Evolutionary conservation across 2,113 vertebrate species (phyloP).

Genomic region (Hystrix brachyura): DNA sequence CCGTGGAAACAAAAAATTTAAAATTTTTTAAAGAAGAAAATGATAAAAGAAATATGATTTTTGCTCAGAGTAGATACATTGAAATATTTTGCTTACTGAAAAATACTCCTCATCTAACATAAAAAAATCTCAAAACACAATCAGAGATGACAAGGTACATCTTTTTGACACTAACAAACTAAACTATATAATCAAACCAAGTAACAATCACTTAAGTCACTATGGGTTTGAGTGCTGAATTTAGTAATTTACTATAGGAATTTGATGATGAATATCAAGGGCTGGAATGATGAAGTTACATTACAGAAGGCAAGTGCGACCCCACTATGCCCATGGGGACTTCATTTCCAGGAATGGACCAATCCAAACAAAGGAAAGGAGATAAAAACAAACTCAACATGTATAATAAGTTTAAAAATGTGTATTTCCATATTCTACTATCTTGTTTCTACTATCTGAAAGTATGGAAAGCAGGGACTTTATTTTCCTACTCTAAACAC

Average conservation of each 20-base stretch:
- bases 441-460: background rate
- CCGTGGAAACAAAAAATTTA: background rate
- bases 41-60: background rate
- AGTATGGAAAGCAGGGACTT: background rate
- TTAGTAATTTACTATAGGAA: background rate
- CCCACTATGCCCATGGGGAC: background rate
- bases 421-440: rapidly evolving
- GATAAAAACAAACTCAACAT: background rate
- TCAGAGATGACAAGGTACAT: background rate
- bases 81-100: constrained; percentile 35
- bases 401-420: background rate
- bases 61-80: background rate
- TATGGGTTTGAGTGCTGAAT: background rate
- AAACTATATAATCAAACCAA: background rate
- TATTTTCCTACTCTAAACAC: background rate
- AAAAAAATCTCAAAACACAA: constrained; percentile 1
- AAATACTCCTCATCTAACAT: background rate
- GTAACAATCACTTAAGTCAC: background rate
- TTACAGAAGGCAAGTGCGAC: background rate
- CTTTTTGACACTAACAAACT: background rate
- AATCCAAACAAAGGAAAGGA: background rate
- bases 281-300: background rate
- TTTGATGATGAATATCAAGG: background rate
- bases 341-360: background rate
- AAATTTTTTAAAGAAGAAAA: background rate